phyloP scores from a whole-genome alignment of 1,140 invertebrate species.

The Agrilus planipennis region DNA sequence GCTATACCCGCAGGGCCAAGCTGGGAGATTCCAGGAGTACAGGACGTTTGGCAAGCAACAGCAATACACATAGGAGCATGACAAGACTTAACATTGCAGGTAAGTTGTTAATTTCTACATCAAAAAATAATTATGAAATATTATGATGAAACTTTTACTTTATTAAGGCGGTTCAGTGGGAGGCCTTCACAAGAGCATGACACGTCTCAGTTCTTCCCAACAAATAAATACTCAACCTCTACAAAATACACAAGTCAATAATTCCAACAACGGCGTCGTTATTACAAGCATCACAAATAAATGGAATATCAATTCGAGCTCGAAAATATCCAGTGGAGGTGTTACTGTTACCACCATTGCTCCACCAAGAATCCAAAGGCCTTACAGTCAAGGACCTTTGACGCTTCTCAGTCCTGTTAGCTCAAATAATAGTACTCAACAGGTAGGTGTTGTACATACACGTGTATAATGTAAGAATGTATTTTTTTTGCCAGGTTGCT shows the following conservation, averaged over 20 bases:
- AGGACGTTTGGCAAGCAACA: conserved; percentile 51
- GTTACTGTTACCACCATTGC: conserved; percentile 51
- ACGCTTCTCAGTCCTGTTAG: conserved; percentile 27
- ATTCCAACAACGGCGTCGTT: conserved; percentile 29
- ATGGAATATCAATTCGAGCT: conserved; percentile 34
- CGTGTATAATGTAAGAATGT: neutral
- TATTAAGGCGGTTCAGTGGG: conserved; percentile 50
- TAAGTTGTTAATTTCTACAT: conserved; percentile 12
- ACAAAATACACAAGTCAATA: conserved; percentile 10
- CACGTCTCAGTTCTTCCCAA: conserved; percentile 60
- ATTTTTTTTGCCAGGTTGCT: neutral
- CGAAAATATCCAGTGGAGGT: conserved; percentile 43
- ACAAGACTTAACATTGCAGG: conserved; percentile 57
- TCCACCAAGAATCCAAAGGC: conserved; percentile 37
- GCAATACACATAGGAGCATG: conserved; percentile 58
- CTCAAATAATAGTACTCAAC: conserved; percentile 24
- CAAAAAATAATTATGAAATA: neutral
- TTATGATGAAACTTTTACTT: neutral
- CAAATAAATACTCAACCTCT: conserved; percentile 43
- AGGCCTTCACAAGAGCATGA: conserved; percentile 72
- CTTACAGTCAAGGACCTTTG: conserved; percentile 38
- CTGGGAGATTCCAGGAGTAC: conserved; percentile 57
- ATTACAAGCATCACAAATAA: conserved; percentile 38
- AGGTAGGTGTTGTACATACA: conserved; percentile 8
- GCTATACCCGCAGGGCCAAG: conserved; percentile 49